Evolutionary conservation across 2,797 vertebrate genomes (phyloP), one percentile per base, ranked within the genome.

Genomic region (Heterohyrax brucei): DNA sequence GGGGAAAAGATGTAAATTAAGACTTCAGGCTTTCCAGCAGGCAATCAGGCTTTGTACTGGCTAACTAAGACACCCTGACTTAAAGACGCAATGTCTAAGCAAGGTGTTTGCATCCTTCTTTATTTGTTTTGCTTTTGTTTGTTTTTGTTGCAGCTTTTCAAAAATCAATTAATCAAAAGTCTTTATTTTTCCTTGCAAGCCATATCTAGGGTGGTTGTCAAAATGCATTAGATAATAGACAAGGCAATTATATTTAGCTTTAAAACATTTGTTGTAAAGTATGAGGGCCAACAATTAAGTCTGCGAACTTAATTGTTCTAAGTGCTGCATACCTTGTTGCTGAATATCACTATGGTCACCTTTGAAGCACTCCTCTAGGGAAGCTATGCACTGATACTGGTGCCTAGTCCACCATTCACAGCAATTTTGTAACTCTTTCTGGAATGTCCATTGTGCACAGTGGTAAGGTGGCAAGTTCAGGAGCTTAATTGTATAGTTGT

Each of bases 1-100:
- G 22, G 39, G 8, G 5, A 62, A 72, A 86, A 77, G 39, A 97
- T 96, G 95, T 85, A 97, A 96, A 97, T 95, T 61, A 95, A 46
- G 53, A 62, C 78, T 46, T 12, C 28, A 79, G 48, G 72, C 21
- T 24, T 83, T 44, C 76, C 6, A 44, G 2, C 30, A 53, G 12
- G 95, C 94, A 95, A 85, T 76, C 78, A 82, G 72, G 44, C 94
- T 95, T 96, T 97, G 88, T 96, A 50, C 19, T 30, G 30, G 24
- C 30, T 61, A 77, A 97, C 19, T 75, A 94, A 78, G 92, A 95
- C 87, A 72, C 53, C 50, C 46, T 87, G 90, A 73, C 66, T 91
- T 44, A 26, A 33, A 68, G 75, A 92, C 72, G 90, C 80, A 2
- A 92, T 48, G 75, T 70, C 86, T 22, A 19, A 86, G 70, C n/a